A percentile compares a stretch with the other conserved stretches of the same genome.
Evolutionary conservation across 2,797 vertebrate genomes (phyloP).

Genomic region (Paedocypris micromegethes): DNA sequence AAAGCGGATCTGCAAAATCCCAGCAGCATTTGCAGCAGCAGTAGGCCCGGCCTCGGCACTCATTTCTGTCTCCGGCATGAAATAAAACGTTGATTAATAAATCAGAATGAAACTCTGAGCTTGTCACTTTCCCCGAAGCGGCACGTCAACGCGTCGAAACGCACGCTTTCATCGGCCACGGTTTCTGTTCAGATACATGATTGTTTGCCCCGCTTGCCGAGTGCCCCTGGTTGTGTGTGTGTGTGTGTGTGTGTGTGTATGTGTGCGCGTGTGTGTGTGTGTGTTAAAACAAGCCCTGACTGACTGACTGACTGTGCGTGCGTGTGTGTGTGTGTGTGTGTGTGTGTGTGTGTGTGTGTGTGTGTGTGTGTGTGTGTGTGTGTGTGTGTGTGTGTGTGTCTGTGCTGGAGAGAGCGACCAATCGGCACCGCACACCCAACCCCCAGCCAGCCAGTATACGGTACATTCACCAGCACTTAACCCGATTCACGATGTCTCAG

Average conservation of each 20-base stretch:
- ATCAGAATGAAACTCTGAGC: conserved; percentile 33
- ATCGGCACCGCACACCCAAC: conserved; percentile 72
- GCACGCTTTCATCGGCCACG: conserved; percentile 53
- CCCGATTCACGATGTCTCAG: conserved; percentile 26
- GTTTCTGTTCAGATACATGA: conserved; percentile 67
- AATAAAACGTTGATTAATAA: conserved; percentile 49
- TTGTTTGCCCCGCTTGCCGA: conserved; percentile 66
- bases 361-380: conserved; percentile 48
- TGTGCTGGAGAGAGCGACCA: conserved; percentile 67
- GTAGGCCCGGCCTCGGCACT: conserved; percentile 72
- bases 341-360: conserved; percentile 58
- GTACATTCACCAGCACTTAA: conserved; percentile 33
- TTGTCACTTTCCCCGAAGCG: conserved; percentile 52
- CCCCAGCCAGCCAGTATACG: conserved; percentile 50
- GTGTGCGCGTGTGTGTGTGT: conserved; percentile 47
- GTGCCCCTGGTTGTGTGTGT: conserved; percentile 70
- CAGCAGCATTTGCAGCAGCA: conserved; percentile 61
- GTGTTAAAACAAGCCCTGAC: conserved; percentile 75
- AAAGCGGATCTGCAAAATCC: conserved; percentile 71
- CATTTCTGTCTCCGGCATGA: conserved; percentile 65
- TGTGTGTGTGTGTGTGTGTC: conserved; percentile 54
- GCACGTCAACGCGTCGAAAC: conserved; percentile 53
- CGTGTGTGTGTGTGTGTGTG: conserved; percentile 42
- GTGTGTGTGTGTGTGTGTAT: conserved; percentile 48
- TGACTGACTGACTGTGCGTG: conserved; percentile 43